These are phyloP conservation scores for Anadara kagoshimensis DNA, from an alignment of 1,140 invertebrate species.

Conservation along the genomic window DNA sequence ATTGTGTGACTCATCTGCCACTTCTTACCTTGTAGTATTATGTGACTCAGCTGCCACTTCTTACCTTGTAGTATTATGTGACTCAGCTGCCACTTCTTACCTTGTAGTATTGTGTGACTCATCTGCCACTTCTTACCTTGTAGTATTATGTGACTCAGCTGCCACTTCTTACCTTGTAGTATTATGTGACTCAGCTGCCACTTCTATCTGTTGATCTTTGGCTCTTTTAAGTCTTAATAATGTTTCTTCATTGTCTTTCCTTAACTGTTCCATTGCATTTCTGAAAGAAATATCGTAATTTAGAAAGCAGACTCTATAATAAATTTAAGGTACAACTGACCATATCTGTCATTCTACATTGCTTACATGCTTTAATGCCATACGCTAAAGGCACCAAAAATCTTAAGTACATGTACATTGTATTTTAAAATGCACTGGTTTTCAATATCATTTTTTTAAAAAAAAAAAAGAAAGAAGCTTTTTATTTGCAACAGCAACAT, in stretches of 20 bases:
- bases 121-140: too few relatives aligned
- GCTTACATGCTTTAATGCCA: background rate
- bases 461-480: too few relatives aligned
- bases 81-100: too few relatives aligned
- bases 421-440: too few relatives aligned
- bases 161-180: slow-evolving; percentile 50
- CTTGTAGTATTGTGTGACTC: too few relatives aligned
- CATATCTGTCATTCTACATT: background rate
- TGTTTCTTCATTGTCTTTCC: slow-evolving; percentile 60
- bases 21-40: too few relatives aligned
- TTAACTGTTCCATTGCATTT: slow-evolving; percentile 43
- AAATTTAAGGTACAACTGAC: background rate
- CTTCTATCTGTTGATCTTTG: slow-evolving; percentile 64
- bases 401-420: background rate
- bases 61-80: too few relatives aligned
- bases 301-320: background rate
- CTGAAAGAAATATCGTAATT: slow-evolving; percentile 30
- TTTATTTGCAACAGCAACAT: too few relatives aligned
- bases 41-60: too few relatives aligned
- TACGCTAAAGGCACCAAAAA: background rate
- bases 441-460: too few relatives aligned
- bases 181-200: slow-evolving; percentile 57
- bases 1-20: slow-evolving; percentile 57
- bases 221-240: slow-evolving; percentile 55
- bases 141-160: too few relatives aligned